phyloP scores from a whole-genome alignment of 2,888 invertebrate genomes.

The Dendrolimus houi region DNA sequence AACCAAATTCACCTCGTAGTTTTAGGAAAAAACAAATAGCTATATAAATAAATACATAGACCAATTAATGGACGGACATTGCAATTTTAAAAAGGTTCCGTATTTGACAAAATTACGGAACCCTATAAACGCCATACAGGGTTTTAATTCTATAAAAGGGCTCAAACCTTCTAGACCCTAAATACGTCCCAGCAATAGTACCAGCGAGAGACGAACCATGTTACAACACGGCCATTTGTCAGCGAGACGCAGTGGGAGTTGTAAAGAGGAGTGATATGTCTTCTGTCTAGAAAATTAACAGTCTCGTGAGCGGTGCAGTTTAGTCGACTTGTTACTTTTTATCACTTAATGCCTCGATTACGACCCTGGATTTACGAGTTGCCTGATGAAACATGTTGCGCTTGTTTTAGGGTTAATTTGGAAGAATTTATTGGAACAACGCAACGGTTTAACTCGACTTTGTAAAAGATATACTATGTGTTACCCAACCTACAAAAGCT shows the following conservation, averaged over 20 bases:
- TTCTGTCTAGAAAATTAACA: conserved; percentile 17
- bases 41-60: too few species aligned
- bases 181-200: conserved; percentile 10
- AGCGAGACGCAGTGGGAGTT: conserved; percentile 22
- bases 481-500: too few species aligned
- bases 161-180: not conserved
- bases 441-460: not conserved
- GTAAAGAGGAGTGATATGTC: conserved; percentile 19
- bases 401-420: not conserved
- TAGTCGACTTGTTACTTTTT: conserved; percentile 1
- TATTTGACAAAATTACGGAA: too few species aligned
- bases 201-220: conserved; percentile 17
- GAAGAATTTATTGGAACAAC: not conserved
- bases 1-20: too few species aligned
- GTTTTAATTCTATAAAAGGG: not conserved
- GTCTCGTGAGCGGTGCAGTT: conserved; percentile 5
- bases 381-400: not conserved
- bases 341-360: not conserved
- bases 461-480: too few species aligned
- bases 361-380: not conserved
- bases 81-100: too few species aligned
- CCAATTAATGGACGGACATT: too few species aligned
- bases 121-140: not conserved
- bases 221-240: conserved; percentile 24
- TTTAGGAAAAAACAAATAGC: too few species aligned